Evolutionary conservation across 2,113 vertebrate genomes (phyloP), one percentile per base, ranked within the genome.

Genomic region (Sakesphorus luctuosus): DNA sequence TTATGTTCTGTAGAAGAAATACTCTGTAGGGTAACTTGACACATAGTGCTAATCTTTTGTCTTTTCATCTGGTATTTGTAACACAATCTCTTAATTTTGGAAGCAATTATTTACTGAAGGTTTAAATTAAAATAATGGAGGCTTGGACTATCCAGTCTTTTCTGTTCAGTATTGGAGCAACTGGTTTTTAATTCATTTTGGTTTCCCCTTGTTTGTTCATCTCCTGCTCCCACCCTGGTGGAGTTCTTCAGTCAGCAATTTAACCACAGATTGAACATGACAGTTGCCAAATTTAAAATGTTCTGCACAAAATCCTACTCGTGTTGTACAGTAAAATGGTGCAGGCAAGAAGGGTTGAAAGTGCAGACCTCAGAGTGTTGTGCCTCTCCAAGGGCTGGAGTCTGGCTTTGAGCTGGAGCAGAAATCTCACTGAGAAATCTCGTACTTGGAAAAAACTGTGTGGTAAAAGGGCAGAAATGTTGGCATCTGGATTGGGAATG

Each of bases 231-330:
- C 10, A 49, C 59, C 59, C 79, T 26, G 14, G 38, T 68, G 58
- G 69, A 84, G 79, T 75, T 84, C 68, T 87, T 85, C 71, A 56
- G 88, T 95, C 79, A 95, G 85, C 83, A 73, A 4, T 82, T 85
- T 90, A 72, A 46, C 65, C 86, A 56, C 62, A 89, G 92, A 93
- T 90, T 95, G 90, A 84, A 91, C 65, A 28, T 89, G 93, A 75
- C 90, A 94, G 80, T 93, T 97, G 73, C 87, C 83, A 85, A 94
- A 96, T 95, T 93, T 85, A 76, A 77, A 77, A n/a, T 4, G 83
- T 88, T 94, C 90, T 96, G 87, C 94, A 76, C 76, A 93, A 59
- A 84, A 76, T 95, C 81, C 58, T n/a, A 4, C 69, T 80, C 81
- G 44, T 40, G 3, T 71, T 76, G 65, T 71, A n/a, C 72, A 84